Evolutionary conservation across 1,140 invertebrate genomes (phyloP).

Genomic region (Drosophila tristis): DNA sequence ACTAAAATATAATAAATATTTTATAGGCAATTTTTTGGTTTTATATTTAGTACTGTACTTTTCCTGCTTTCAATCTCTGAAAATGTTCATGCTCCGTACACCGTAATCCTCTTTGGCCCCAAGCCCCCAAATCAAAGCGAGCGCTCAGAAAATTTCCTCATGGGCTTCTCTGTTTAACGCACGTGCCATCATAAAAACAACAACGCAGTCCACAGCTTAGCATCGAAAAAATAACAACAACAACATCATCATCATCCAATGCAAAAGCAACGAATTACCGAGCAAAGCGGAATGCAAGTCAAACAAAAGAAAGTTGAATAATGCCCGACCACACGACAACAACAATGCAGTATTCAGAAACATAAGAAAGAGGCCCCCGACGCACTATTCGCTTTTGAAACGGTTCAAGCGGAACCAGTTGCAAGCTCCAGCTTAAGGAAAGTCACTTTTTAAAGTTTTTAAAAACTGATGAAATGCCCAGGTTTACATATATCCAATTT

Average conservation of each 20-base stretch:
- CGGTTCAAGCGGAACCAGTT: conserved; percentile 65
- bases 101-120: conserved; percentile 3
- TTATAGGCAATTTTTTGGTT: too few species aligned
- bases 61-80: too few species aligned
- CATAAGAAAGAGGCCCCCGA: conserved; percentile 30
- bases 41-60: too few species aligned
- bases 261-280: conserved; percentile 34
- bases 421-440: conserved; percentile 17
- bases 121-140: background rate
- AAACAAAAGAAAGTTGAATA: conserved; percentile 62
- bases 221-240: conserved; percentile 2
- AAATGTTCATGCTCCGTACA: background rate
- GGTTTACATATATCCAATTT: conserved; percentile 70
- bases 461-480: conserved; percentile 62
- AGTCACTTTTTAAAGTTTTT: conserved; percentile 24
- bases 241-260: conserved; percentile 4
- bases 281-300: conserved; percentile 50
- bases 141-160: conserved; percentile 53
- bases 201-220: conserved; percentile 22
- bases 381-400: conserved; percentile 75
- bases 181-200: conserved; percentile 58
- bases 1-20: too few species aligned
- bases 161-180: conserved; percentile 37
- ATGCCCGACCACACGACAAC: conserved; percentile 30
- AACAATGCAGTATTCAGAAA: conserved; percentile 32